Conservation (phyloP, 1,140 invertebrate species). For the Halictus rubicundus region DNA sequence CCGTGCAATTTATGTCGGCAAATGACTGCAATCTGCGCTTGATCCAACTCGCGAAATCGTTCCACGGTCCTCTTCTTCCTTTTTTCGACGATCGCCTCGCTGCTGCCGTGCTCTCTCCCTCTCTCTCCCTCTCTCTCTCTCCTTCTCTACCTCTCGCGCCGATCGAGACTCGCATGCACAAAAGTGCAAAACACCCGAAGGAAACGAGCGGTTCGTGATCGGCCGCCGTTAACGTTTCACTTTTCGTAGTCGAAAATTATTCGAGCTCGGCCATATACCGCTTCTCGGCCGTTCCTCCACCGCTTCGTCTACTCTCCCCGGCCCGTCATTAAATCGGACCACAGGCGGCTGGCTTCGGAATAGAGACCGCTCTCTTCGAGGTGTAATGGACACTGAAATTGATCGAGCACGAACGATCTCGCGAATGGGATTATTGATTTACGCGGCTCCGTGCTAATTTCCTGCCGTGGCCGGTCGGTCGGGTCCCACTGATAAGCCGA, state of each 20-base stretch:
- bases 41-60: conserved; percentile 63
- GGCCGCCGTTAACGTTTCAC: conserved; percentile 67
- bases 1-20: conserved; percentile 63
- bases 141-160: neutral
- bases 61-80: conserved; percentile 2
- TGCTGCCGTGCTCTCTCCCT: too few species aligned
- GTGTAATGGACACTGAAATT: conserved; percentile 59
- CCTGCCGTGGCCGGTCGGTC: too few species aligned
- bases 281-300: too few species aligned
- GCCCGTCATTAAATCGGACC: conserved; percentile 56
- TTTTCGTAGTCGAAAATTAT: conserved; percentile 68
- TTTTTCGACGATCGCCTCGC: neutral
- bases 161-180: conserved; percentile 58
- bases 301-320: neutral
- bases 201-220: conserved; percentile 67
- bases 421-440: conserved; percentile 62
- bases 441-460: neutral
- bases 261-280: conserved; percentile 17
- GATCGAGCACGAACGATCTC: conserved; percentile 56
- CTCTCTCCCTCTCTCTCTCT: too few species aligned
- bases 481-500: too few species aligned
- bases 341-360: conserved; percentile 24
- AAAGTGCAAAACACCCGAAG: conserved; percentile 66
- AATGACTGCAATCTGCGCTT: conserved; percentile 66
- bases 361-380: conserved; percentile 54